Percentiles rank a stretch among this genome's conserved stretches.
These are phyloP conservation scores for Brachyhypopomus occidentalis DNA, from an alignment of 2,113 vertebrate species.

Conservation along the genomic window DNA sequence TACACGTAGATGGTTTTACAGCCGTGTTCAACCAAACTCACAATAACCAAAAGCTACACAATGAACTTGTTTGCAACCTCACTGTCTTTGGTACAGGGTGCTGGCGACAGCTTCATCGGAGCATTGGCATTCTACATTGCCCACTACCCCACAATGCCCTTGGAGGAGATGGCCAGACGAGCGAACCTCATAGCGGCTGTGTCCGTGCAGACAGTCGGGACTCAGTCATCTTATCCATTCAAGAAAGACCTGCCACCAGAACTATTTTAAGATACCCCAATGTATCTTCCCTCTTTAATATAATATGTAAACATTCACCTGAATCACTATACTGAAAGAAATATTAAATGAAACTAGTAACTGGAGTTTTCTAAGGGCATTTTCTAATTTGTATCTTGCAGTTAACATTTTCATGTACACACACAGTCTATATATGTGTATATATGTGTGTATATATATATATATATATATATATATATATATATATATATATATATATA, in stretches of 20 bases:
- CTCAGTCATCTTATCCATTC: constrained; percentile 87
- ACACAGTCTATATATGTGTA: too few species aligned
- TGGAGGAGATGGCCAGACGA: constrained; percentile 89
- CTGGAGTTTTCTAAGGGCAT: too few species aligned
- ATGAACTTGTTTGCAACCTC: not conserved
- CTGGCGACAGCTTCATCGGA: constrained; percentile 95
- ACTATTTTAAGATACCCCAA: constrained; percentile 72
- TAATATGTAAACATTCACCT: not conserved
- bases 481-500: too few species aligned
- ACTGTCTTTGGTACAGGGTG: constrained; percentile 77
- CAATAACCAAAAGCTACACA: too few species aligned
- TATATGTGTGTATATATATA: too few species aligned
- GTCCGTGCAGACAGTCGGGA: constrained; percentile 84
- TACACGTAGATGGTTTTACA: constrained; percentile 3
- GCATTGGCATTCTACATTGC: constrained; percentile 92
- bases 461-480: too few species aligned
- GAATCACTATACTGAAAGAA: not conserved
- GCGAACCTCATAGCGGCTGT: constrained; percentile 83
- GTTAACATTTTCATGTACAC: too few species aligned
- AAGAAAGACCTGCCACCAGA: constrained; percentile 80
- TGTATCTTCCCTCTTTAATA: not conserved
- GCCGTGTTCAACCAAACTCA: not conserved
- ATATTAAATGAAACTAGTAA: too few species aligned
- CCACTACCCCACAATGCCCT: constrained; percentile 78
- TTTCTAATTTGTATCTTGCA: too few species aligned